phyloP scores from a whole-genome alignment of 2,888 invertebrate genomes.

The Erebia epiphron region DNA sequence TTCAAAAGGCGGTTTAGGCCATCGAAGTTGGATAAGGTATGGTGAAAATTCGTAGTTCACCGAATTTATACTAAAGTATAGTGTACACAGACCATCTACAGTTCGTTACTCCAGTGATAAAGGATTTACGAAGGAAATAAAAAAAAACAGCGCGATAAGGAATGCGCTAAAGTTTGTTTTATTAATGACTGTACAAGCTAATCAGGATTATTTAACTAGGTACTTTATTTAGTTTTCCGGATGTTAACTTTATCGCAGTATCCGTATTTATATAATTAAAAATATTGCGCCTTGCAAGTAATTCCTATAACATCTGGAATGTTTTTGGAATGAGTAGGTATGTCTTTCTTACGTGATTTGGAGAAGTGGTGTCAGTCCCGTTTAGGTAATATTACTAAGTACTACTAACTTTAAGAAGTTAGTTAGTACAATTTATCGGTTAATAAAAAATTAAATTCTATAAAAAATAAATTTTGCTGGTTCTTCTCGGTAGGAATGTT shows the following conservation, averaged over 20 bases:
- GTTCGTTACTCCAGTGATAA: slow-evolving; percentile 73
- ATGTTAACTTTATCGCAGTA: slow-evolving; percentile 21
- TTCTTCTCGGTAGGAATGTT: too few relatives aligned
- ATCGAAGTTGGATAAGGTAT: slow-evolving; percentile 56
- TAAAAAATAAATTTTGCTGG: too few relatives aligned
- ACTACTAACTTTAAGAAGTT: too few relatives aligned
- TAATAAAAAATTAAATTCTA: too few relatives aligned
- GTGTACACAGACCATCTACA: slow-evolving; percentile 64
- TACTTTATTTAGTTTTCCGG: slow-evolving; percentile 14
- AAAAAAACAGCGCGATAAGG: slow-evolving; percentile 23
- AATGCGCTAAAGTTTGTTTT: slow-evolving; percentile 16
- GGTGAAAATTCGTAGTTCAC: slow-evolving; percentile 47
- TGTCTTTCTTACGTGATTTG: too few relatives aligned
- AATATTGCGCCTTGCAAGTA: too few relatives aligned
- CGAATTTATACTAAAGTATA: slow-evolving; percentile 67
- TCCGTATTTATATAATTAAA: slow-evolving; percentile 8
- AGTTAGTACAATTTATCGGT: too few relatives aligned
- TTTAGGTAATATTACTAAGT: too few relatives aligned
- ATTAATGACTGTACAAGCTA: slow-evolving; percentile 7
- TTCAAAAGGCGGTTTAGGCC: slow-evolving; percentile 52
- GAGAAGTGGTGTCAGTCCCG: too few relatives aligned
- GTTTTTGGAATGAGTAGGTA: too few relatives aligned
- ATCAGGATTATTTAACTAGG: slow-evolving; percentile 16
- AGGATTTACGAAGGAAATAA: slow-evolving; percentile 55
- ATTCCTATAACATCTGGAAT: too few relatives aligned